A percentile compares a stretch with the other conserved stretches of the same genome.
Evolutionary conservation across 2,113 vertebrate species (phyloP).

Genomic region (Microcebus jonahi): DNA sequence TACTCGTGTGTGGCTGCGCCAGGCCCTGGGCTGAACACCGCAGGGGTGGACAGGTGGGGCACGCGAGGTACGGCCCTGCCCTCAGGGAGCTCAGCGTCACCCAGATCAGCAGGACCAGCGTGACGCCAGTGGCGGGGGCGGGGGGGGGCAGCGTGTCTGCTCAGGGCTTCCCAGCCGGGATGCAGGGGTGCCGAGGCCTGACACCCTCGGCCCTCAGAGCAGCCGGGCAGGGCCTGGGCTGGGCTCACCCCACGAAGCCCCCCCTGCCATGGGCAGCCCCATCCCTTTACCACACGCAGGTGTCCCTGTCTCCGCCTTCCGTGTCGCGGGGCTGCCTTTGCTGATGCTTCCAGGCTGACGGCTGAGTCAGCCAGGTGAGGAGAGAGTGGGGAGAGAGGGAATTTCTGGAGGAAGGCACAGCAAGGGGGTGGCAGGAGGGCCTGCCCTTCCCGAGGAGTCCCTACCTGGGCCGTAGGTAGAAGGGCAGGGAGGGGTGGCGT

Average conservation of each 20-base stretch:
- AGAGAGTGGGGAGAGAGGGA: too few species aligned
- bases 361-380: not conserved
- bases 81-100: not conserved
- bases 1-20: rapidly evolving
- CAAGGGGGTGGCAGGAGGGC: not conserved
- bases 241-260: not conserved
- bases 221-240: not conserved
- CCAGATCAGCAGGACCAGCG: rapidly evolving
- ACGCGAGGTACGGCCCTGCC: rapidly evolving
- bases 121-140: rapidly evolving
- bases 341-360: not conserved
- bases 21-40: rapidly evolving
- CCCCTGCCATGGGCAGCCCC: rapidly evolving
- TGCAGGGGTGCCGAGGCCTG: not conserved
- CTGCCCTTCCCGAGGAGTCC: not conserved
- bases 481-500: not conserved
- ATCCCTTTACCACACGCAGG: rapidly evolving
- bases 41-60: rapidly evolving
- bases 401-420: not conserved
- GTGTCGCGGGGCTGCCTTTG: not conserved
- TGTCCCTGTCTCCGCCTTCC: not conserved
- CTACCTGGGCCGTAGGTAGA: not conserved
- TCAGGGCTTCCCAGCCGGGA: not conserved
- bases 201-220: not conserved
- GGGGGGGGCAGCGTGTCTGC: rapidly evolving